Percentiles rank a stretch among this genome's conserved stretches.
phyloP scores from a whole-genome alignment of 2,888 invertebrate genomes.

The Drosophila testacea region DNA sequence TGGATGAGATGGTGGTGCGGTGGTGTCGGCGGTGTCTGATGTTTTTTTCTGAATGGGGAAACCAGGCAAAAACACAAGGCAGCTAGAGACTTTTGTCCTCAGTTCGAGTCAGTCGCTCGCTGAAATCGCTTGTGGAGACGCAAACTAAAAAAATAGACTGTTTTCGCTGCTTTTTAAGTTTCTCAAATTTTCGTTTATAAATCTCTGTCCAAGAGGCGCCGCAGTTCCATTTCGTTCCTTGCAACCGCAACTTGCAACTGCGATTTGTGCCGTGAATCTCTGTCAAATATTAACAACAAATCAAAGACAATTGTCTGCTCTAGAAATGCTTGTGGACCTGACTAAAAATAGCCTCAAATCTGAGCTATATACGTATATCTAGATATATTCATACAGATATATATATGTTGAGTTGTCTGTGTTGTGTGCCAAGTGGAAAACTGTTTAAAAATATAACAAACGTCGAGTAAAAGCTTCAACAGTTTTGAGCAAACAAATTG shows the following conservation, averaged over 20 bases:
- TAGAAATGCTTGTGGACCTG: slow-evolving; percentile 14
- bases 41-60: slow-evolving; percentile 48
- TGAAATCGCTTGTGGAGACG: slow-evolving; percentile 58
- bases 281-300: slow-evolving; percentile 7
- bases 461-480: slow-evolving; percentile 34
- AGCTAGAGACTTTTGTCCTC: slow-evolving; percentile 39
- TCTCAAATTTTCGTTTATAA: background rate
- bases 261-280: slow-evolving; percentile 2
- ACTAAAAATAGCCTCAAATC: slow-evolving; percentile 61
- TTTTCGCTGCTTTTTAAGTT: slow-evolving; percentile 4
- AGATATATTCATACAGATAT: slow-evolving; percentile 7
- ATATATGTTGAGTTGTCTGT: slow-evolving; percentile 30
- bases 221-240: background rate
- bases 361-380: slow-evolving; percentile 35
- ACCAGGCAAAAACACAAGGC: slow-evolving; percentile 25
- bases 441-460: slow-evolving; percentile 70
- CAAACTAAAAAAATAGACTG: slow-evolving; percentile 26
- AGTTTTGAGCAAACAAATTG: slow-evolving; percentile 4
- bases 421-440: slow-evolving; percentile 59
- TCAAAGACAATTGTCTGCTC: slow-evolving; percentile 18
- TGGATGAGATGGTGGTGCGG: slow-evolving; percentile 24
- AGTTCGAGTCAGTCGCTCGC: slow-evolving; percentile 67
- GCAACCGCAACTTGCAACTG: background rate
- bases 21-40: slow-evolving; percentile 16
- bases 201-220: slow-evolving; percentile 18